Percentiles rank a stretch among this genome's conserved stretches.
These are phyloP conservation scores for Colistium nudipinnis DNA, from an alignment of 2,113 vertebrate genomes.

Conservation along the genomic window DNA sequence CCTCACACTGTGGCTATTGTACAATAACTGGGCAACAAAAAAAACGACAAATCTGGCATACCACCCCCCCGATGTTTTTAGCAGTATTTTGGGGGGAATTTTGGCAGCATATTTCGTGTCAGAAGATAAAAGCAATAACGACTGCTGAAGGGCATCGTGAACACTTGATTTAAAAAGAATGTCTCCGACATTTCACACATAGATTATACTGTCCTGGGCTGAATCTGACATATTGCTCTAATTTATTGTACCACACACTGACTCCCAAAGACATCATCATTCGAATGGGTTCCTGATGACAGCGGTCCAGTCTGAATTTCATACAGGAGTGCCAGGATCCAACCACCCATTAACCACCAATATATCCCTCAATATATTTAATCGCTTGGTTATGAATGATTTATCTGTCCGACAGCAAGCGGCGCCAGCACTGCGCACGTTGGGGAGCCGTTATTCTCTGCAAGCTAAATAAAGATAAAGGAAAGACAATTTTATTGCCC, in stretches of 20 bases:
- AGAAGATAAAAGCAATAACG: background rate
- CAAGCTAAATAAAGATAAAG: slow-evolving; percentile 68
- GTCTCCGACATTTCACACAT: slow-evolving; percentile 6
- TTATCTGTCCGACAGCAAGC: slow-evolving; percentile 66
- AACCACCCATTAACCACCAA: slow-evolving; percentile 74
- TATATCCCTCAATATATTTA: slow-evolving; percentile 74
- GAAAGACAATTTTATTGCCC: slow-evolving; percentile 69
- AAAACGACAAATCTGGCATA: background rate
- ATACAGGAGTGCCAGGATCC: slow-evolving; percentile 56
- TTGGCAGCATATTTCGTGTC: background rate
- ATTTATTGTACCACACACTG: slow-evolving; percentile 57
- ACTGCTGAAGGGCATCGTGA: background rate
- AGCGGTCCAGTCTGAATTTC: slow-evolving; percentile 69
- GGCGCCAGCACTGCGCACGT: slow-evolving; percentile 68
- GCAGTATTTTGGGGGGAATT: background rate
- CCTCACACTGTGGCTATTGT: background rate
- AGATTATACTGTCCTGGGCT: slow-evolving; percentile 27
- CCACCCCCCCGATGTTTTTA: background rate
- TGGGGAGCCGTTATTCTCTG: slow-evolving; percentile 69
- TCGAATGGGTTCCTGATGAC: slow-evolving; percentile 62
- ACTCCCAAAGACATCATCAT: slow-evolving; percentile 63
- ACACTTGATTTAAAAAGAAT: background rate
- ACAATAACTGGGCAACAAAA: background rate
- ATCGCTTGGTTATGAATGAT: slow-evolving; percentile 72
- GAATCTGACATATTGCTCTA: slow-evolving; percentile 55